Conservation (phyloP, 2,888 invertebrate species). For the Ariolimax columbianus region DNA sequence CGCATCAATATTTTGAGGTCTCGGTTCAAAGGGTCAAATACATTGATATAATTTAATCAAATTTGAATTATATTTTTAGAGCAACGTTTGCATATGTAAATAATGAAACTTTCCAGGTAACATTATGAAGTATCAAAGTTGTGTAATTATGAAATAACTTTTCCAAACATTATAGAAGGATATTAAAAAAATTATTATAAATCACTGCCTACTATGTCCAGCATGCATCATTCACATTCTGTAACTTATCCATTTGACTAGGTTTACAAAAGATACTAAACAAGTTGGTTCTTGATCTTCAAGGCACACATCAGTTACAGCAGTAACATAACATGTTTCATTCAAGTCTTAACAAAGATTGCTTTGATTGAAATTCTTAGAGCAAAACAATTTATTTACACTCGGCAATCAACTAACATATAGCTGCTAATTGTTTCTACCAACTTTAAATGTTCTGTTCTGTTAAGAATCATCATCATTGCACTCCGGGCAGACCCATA, state of each 20-base stretch:
- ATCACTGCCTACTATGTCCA: background rate
- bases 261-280: conserved; percentile 2
- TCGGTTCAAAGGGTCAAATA: too few species aligned
- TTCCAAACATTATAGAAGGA: background rate
- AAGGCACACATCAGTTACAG: background rate
- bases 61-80: background rate
- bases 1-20: too few species aligned
- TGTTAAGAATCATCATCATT: too few species aligned
- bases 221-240: background rate
- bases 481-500: too few species aligned
- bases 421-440: too few species aligned
- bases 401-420: too few species aligned
- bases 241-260: background rate
- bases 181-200: background rate
- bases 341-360: background rate
- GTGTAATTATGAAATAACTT: background rate
- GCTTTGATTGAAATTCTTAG: background rate
- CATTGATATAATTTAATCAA: too few species aligned
- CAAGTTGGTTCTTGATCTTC: background rate
- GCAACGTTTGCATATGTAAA: background rate
- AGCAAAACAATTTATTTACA: too few species aligned
- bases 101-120: background rate
- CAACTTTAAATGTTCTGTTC: too few species aligned
- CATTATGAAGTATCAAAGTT: background rate
- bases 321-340: background rate